Base-by-base conservation (phyloP, 1,140 invertebrate genomes). In the Ctenoplectra terminalis region DNA sequence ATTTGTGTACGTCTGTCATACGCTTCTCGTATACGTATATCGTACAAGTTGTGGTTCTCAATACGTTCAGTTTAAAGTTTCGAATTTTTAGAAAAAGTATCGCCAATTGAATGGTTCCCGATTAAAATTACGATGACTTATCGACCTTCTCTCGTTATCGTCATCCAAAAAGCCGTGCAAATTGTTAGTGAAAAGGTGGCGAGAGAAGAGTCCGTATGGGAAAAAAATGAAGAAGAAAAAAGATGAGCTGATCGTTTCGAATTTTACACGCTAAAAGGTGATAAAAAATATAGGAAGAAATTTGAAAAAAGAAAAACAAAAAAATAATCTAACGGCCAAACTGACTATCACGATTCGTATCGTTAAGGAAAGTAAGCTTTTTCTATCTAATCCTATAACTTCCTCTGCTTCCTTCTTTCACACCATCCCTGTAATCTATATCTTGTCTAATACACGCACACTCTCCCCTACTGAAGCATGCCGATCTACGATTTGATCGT, bases 401-500 rank as follows among this genome's bases (percentile, higher is more conserved):
- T 48, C n/a, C 20, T 61, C 23, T 54, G 60, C 20, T 52, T 56
- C 81, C 29, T 54, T 74, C 54, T 52, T 46, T 54, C 80, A 77
- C 48, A 78, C 56, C 31, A 74, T 71, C 64, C 46, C 43, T 52
- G 60, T n/a, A 46, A 77, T 77, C 58, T 63, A 64, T 40, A 2
- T 48, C 3, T 73, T 63, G 40, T 60, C 48, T 79, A 79, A 75
- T n/a, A 58, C 64, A 50, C 74, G 61, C 52, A 56, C 31, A 58
- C 50, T 86, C 67, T 80, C 66, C 60, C 74, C 60, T 78, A 84
- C 26, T 11, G 77, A 60, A 54, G 74, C 85, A 87, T 84, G 82
- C 78, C 78, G 77, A 86, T 84, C 84, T 87, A 88, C 84, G 86
- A 82, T 82, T 91, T 85, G 77, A 74, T 83, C 82, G 86, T 91